Percentiles rank a stretch among this genome's conserved stretches.
These are phyloP conservation scores for Orthosia incerta DNA, from an alignment of 2,888 invertebrate species.

Conservation along the genomic window DNA sequence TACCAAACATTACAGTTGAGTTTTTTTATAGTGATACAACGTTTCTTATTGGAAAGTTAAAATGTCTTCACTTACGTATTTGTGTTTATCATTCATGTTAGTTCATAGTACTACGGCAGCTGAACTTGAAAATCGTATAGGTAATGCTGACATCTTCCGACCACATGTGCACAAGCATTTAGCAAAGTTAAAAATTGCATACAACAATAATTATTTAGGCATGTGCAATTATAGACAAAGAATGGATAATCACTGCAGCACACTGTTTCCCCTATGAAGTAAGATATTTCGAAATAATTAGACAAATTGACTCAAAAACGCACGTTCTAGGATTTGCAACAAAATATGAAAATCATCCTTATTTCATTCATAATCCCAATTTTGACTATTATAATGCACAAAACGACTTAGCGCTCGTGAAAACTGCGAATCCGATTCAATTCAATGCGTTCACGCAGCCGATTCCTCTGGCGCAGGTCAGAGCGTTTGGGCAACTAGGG, in stretches of 20 bases:
- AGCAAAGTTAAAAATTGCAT: neutral
- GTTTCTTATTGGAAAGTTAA: neutral
- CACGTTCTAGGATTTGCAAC: neutral
- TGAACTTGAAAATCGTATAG: conserved; percentile 3
- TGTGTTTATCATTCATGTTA: conserved; percentile 22
- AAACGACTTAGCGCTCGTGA: conserved; percentile 26
- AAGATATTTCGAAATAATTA: neutral
- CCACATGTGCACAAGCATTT: conserved; percentile 9
- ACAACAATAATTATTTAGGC: too few relatives aligned
- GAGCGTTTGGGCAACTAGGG: neutral
- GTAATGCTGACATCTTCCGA: neutral
- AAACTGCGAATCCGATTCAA: neutral
- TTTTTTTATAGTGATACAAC: neutral
- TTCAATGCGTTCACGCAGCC: conserved; percentile 1
- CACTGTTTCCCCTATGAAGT: neutral
- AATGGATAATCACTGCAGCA: conserved; percentile 35
- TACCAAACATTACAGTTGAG: neutral
- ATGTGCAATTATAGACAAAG: conserved; percentile 8
- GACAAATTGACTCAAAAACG: neutral
- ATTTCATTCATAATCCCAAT: neutral
- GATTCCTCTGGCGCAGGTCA: neutral
- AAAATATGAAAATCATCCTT: neutral
- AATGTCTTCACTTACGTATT: conserved; percentile 17
- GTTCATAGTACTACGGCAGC: neutral
- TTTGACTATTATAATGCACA: too few relatives aligned